These are phyloP conservation scores for Agrochola lota DNA, from an alignment of 2,888 invertebrate genomes.

Conservation along the genomic window DNA sequence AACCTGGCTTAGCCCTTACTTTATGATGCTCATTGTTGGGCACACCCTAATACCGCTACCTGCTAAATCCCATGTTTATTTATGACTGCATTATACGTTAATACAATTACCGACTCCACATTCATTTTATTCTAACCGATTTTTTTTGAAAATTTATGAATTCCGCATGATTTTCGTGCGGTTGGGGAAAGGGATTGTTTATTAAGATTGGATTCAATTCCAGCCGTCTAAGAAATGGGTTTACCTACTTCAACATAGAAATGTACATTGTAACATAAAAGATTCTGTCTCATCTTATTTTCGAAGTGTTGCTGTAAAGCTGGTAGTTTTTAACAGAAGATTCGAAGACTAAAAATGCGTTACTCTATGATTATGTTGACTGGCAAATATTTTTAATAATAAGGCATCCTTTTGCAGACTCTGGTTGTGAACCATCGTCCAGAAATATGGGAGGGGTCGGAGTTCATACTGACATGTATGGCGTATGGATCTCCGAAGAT, in stretches of 20 bases:
- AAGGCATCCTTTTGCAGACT: constrained; percentile 70
- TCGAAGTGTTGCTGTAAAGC: background rate
- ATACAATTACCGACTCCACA: background rate
- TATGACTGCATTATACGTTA: background rate
- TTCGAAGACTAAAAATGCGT: background rate
- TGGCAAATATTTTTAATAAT: background rate
- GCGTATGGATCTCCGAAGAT: constrained; percentile 94
- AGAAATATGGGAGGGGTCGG: constrained; percentile 93
- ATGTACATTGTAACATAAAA: too few species aligned
- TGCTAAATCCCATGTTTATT: background rate
- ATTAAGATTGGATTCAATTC: background rate
- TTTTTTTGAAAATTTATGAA: too few species aligned
- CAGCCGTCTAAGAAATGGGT: background rate
- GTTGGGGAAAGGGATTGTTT: constrained; percentile 9
- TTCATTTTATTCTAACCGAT: too few species aligned
- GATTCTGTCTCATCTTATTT: background rate
- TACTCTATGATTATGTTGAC: background rate
- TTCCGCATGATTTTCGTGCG: too few species aligned
- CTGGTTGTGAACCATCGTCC: constrained; percentile 85
- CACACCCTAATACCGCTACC: background rate
- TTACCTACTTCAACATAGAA: background rate
- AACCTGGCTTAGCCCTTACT: constrained; percentile 63
- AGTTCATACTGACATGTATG: constrained; percentile 94
- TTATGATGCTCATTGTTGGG: constrained; percentile 67
- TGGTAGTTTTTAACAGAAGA: background rate